phyloP scores from a whole-genome alignment of 30 jellyfish, hydroid and myxozoan genomes.

The Aurelia sp. region DNA sequence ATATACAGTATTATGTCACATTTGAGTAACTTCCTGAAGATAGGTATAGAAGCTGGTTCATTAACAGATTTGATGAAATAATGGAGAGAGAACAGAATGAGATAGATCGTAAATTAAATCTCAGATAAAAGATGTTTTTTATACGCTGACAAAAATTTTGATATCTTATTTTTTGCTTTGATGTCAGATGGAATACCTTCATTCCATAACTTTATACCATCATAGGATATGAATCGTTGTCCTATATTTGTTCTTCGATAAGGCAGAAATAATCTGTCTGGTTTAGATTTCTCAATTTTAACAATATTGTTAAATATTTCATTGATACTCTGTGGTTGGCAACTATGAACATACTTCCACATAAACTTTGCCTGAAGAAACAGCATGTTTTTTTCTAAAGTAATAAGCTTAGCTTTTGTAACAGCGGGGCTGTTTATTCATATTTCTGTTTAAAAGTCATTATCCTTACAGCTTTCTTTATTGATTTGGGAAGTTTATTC shows the following conservation, averaged over 20 bases:
- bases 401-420: neutral
- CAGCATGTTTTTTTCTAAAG: neutral
- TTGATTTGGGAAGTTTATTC: neutral
- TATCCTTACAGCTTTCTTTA: neutral
- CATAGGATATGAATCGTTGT: conserved; percentile 7
- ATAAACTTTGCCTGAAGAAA: neutral
- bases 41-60: no score
- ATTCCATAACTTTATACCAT: conserved; percentile 3
- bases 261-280: neutral
- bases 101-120: no score
- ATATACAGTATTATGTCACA: no score
- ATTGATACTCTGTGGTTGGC: neutral
- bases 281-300: neutral
- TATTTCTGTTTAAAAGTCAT: neutral
- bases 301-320: neutral
- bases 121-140: neutral
- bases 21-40: no score
- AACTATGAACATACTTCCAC: neutral
- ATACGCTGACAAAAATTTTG: neutral
- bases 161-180: neutral
- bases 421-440: neutral
- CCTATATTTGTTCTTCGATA: conserved; percentile 2
- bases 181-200: neutral
- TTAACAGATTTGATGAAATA: no score
- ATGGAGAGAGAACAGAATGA: no score